Percentiles rank a stretch among this genome's conserved stretches.
Evolutionary conservation across 64 coral and sea anemone genomes (phyloP).

Genomic region (Cladopsammia gracilis): DNA sequence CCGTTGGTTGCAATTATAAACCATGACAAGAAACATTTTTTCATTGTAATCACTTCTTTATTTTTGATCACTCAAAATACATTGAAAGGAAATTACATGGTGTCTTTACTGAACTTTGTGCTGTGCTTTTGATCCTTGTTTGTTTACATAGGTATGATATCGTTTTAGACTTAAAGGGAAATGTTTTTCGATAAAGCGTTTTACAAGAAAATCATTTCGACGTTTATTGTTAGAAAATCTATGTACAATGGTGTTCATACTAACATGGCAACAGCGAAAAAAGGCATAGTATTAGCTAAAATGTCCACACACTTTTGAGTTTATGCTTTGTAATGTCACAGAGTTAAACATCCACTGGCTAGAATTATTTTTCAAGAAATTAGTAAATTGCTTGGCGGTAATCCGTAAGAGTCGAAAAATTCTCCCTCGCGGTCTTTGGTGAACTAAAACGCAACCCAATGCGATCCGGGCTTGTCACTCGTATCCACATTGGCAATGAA

Average conservation of each 20-base stretch:
- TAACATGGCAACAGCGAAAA: not conserved
- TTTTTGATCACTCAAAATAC: not conserved
- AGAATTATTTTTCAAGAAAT: too few species aligned
- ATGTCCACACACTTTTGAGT: too few species aligned
- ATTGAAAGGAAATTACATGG: too few species aligned
- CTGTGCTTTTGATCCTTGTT: too few species aligned
- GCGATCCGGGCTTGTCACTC: not conserved
- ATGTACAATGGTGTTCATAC: not conserved
- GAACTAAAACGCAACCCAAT: constrained; percentile 43
- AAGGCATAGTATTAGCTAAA: not conserved
- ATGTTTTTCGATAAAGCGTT: not conserved
- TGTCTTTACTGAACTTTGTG: too few species aligned
- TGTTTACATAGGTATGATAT: too few species aligned
- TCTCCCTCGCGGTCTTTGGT: constrained; percentile 27
- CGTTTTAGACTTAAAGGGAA: too few species aligned
- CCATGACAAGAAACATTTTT: too few species aligned
- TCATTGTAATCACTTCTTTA: not conserved
- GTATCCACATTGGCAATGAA: not conserved
- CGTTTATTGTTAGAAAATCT: not conserved
- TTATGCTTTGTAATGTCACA: too few species aligned
- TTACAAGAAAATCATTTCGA: not conserved
- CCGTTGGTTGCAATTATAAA: not conserved
- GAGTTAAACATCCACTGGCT: too few species aligned
- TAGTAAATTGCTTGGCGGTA: not conserved
- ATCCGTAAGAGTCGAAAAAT: constrained; percentile 43